These are phyloP conservation scores for Timandra comae DNA, from an alignment of 2,888 invertebrate species.

Conservation along the genomic window DNA sequence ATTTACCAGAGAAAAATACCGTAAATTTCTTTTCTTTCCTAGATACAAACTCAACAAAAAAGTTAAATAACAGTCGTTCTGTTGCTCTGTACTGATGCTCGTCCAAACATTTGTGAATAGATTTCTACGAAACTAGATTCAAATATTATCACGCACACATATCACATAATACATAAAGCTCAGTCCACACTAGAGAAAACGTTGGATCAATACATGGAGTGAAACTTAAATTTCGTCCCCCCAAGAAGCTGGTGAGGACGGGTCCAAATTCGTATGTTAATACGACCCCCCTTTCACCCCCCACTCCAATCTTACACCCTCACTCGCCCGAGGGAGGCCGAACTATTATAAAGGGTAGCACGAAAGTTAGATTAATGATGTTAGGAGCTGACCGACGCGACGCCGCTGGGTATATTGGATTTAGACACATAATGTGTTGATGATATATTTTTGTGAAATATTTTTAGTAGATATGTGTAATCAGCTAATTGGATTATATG, in stretches of 20 bases:
- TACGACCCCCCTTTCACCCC: constrained; percentile 37
- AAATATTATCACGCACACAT: constrained; percentile 4
- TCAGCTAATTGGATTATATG: no score
- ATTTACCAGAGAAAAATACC: no score
- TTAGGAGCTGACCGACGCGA: constrained; percentile 73
- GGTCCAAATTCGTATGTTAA: constrained; percentile 75
- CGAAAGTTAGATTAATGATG: constrained; percentile 78
- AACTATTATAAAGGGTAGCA: constrained; percentile 78
- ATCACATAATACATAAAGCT: constrained; percentile 21
- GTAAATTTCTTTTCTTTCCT: no score
- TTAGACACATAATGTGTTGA: constrained; percentile 12
- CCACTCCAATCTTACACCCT: constrained; percentile 33
- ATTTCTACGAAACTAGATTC: constrained; percentile 3
- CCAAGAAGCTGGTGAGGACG: constrained; percentile 64
- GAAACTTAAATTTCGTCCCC: constrained; percentile 73
- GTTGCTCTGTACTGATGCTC: no score
- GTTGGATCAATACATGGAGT: constrained; percentile 68
- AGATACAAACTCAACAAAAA: no score
- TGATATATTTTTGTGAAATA: no score
- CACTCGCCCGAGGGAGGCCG: constrained; percentile 55
- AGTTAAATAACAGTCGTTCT: no score
- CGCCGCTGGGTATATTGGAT: constrained; percentile 25
- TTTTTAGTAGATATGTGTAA: no score
- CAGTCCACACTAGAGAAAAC: constrained; percentile 43
- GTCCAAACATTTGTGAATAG: no score